phyloP scores from a whole-genome alignment of 2,888 invertebrate genomes.

The Trissolcus japonicus region DNA sequence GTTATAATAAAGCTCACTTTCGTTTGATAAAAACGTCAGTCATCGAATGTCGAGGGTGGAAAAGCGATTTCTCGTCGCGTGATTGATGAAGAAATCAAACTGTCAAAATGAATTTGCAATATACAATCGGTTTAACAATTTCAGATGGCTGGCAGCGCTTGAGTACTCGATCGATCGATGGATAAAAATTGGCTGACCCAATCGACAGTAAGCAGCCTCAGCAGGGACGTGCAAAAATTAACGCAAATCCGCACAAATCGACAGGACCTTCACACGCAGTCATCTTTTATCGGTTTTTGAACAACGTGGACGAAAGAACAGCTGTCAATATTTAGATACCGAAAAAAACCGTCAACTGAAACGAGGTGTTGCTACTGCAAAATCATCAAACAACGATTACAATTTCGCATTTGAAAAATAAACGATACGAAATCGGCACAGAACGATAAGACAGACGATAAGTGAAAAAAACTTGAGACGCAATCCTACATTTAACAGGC shows the following conservation, averaged over 20 bases:
- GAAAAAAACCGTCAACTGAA: conserved; percentile 9
- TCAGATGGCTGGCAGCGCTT: conserved; percentile 93
- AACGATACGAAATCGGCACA: not conserved
- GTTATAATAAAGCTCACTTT: no score
- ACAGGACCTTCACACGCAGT: conserved; percentile 58
- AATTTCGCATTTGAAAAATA: conserved; percentile 20
- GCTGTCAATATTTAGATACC: conserved; percentile 42
- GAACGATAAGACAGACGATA: not conserved
- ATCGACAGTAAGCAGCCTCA: conserved; percentile 76
- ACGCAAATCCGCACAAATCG: conserved; percentile 60
- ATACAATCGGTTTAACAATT: conserved; percentile 67
- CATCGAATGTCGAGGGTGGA: not conserved
- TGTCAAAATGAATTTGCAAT: conserved; percentile 21
- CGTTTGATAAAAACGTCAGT: not conserved
- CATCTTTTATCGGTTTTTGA: conserved; percentile 60
- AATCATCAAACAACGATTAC: conserved; percentile 46
- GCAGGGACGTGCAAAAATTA: conserved; percentile 58
- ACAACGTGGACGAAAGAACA: conserved; percentile 38
- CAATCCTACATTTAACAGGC: conserved; percentile 15
- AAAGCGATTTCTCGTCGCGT: conserved; percentile 10
- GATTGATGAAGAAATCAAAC: conserved; percentile 31
- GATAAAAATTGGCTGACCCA: conserved; percentile 86
- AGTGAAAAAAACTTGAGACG: conserved; percentile 6
- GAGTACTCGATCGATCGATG: conserved; percentile 97
- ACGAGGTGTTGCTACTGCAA: conserved; percentile 19